Evolutionary conservation across 2,888 invertebrate genomes (phyloP), one percentile per base, ranked within the genome.

Genomic region (Harpagoxenus sublaevis): DNA sequence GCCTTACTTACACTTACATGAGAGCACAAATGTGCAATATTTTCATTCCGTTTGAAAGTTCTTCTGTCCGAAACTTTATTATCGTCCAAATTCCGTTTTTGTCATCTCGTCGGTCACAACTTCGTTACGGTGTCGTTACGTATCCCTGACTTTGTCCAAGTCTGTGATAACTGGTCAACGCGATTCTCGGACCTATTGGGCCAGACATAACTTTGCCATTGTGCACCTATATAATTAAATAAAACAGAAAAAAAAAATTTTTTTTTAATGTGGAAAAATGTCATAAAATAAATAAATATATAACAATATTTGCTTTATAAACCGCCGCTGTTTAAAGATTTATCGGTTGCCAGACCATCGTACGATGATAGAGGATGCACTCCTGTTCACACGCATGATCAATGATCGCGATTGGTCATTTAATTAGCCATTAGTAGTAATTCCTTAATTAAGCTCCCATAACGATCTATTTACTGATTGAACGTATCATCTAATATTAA

Each of bases 361-460:
- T 78, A 53, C 4, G 55, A 73, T 73, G 74, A 85, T 60, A 68
- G 48, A 18, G 65, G 68, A 77, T 66, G 68, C 48, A 60, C 28
- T 42, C 45, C 48, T 65, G 55, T 57, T 45, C 35, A 45, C 28
- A 70, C 51, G 35, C 53, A 74, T 60, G 51, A 51, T 31, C 31
- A 51, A 74, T 60, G 55, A 79, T 79, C 84, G 78, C 78, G 70
- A 77, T 78, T 66, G 68, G 68, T 83, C 70, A 57, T 86, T 87
- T 86, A 82, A 90, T 90, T 83, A 89, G 87, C 78, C 79, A 78
- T 89, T 88, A 89, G 63, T 84, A 79, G 79, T 84, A 88, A 85
- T 85, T 82, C 84, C 89, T 90, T 90, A 90, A 88, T 92, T 92
- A 93, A 92, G 92, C 89, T 92, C 89, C 92, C 93, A 92, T 91